Evolutionary conservation across 1,140 invertebrate species (phyloP), one percentile per base, ranked within the genome.

Genomic region (Goniozus legneri): DNA sequence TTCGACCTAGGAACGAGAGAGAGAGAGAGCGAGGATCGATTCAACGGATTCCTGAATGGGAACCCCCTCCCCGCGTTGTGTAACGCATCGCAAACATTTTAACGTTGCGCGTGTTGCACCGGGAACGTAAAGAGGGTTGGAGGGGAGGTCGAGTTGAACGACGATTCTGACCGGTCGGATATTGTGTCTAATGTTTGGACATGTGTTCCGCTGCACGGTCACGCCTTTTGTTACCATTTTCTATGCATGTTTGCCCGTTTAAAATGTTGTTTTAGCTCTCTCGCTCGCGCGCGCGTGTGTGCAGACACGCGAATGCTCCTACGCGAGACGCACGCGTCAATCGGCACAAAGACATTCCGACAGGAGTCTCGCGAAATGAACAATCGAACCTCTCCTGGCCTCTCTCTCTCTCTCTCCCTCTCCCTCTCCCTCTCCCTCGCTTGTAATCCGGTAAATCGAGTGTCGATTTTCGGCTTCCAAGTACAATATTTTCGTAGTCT

Each of bases 181-280:
- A 75, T 76, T 76, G 72, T 76, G 55, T 49, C 58, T 59, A 59
- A 70, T 75, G 71, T 74, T 76, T 76, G 71, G 73, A 76, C 74
- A 76, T 76, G 69, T 75, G 74, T 76, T 76, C 69, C 71, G 69
- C 71, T 67, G n/a, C n/a, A 59, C 61, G 64, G 71, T 74, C 71
- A 76, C 72, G 71, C 72, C 72, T 67, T 73, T 75, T 76, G 73
- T 75, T 69, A 67, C 60, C 53, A 64, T 67, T 70, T 72, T 73
- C 68, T 65, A 70, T 70, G 64, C 65, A 62, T 58, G 54, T 69
- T 68, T 69, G 65, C 50, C 60, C 61, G 65, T 59, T 69, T 69
- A 65, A 67, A 68, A 65, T 72, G 69, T 74, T 73, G 65, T 68
- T 69, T 64, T 64, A 65, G 47, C 51, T 10, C n/a, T 33, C 32